Base-by-base conservation (phyloP, 2,113 vertebrate species). In the Rhabdomys dilectus region DNA sequence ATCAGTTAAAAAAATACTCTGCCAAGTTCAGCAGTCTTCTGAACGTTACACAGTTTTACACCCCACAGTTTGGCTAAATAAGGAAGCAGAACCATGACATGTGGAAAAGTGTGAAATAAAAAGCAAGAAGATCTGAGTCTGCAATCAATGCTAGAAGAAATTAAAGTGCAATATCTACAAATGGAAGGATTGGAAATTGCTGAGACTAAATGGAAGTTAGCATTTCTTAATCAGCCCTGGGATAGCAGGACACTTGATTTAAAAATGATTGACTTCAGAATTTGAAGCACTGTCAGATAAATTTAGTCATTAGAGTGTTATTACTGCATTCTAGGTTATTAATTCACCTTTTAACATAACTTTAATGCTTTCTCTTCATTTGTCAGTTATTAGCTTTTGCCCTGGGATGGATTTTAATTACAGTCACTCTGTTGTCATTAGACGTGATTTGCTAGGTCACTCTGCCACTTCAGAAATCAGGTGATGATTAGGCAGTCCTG, bases 361-460 rank as follows among this genome's bases (percentile, higher is more conserved):
- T 97, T 91, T 94, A 96, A 88, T 91, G 58, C 48, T 88, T 97
- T 95, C 77, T 88, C 86, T 96, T 96, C 78, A 94, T 94, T 97
- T 95, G 51, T 93, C 80, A 96, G 75, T 96, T 97, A 97, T 96
- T 97, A 97, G 92, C 87, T 97, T 96, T 91, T 93, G 68, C 89
- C 77, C 75, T 89, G 64, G 73, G 96, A 96, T 96, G 68, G 39
- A 89, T 97, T 97, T 92, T 97, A 96, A 97, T 95, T 96, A 91
- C 64, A 88, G 89, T 93, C 78, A 91, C 81, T 93, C 85, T 97
- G 96, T 96, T 96, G 88, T 93, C 91, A 97, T 97, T 96, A 97
- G 56, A 89, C 91, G 72, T 91, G 60, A 91, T 97, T 68, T 93
- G 56, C 75, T 95, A 92, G 73, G 89, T 98, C 95, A 96, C 82